phyloP scores from a whole-genome alignment of 2,113 vertebrate genomes.

The Dolichallabes microphthalmus region DNA sequence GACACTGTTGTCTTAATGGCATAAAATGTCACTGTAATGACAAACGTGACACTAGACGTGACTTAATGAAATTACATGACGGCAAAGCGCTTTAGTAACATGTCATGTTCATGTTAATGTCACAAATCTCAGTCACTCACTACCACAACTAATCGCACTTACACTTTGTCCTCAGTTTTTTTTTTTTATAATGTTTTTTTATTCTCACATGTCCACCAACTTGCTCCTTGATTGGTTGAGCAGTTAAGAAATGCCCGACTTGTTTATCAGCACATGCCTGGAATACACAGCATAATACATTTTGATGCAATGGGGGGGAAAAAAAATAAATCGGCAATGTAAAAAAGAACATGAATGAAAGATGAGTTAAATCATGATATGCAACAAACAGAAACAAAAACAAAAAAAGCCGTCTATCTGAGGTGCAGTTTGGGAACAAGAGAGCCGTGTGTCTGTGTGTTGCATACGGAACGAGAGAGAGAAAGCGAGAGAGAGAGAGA shows the following conservation, averaged over 20 bases:
- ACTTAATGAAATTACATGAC: not conserved
- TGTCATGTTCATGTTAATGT: not conserved
- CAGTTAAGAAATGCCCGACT: too few relatives aligned
- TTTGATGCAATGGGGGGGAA: not conserved
- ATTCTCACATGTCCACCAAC: not conserved
- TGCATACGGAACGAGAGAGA: not conserved
- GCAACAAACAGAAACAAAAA: constrained; percentile 31
- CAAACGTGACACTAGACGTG: not conserved
- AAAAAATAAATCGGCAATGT: not conserved
- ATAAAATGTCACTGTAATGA: not conserved
- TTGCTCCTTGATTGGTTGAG: not conserved
- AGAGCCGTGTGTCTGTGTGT: constrained; percentile 53
- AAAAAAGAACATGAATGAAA: not conserved
- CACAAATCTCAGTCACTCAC: not conserved
- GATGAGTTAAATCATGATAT: constrained; percentile 20
- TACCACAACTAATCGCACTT: not conserved
- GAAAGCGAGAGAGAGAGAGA: not conserved
- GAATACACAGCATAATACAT: not conserved
- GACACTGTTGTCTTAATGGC: not conserved
- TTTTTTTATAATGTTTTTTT: too few relatives aligned
- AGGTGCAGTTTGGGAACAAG: constrained; percentile 63
- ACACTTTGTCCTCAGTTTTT: not conserved
- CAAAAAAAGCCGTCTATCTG: constrained; percentile 31
- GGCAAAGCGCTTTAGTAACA: not conserved
- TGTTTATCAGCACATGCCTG: constrained; percentile 12